Percentiles rank a stretch among this genome's conserved stretches.
Evolutionary conservation across 2,888 invertebrate genomes (phyloP).

Genomic region (Timema cristinae): DNA sequence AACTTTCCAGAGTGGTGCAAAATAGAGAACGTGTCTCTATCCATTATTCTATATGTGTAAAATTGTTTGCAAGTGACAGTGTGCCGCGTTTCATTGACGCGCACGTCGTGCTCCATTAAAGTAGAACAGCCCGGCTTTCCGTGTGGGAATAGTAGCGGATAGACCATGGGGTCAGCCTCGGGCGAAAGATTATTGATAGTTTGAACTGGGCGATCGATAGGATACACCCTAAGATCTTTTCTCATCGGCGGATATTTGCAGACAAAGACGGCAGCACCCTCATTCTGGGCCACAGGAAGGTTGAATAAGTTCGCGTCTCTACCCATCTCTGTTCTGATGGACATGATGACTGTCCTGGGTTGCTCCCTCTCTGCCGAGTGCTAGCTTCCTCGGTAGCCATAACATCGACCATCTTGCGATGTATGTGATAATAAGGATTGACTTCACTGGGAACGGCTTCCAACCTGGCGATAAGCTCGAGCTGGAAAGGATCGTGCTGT

Average conservation of each 20-base stretch:
- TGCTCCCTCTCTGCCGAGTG: neutral
- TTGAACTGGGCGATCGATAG: no score
- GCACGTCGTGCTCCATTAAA: no score
- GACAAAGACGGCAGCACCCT: neutral
- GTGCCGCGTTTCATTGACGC: no score
- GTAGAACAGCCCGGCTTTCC: no score
- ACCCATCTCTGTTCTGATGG: neutral
- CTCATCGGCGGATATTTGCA: neutral
- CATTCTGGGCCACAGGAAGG: neutral
- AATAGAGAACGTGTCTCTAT: neutral
- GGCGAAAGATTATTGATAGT: no score
- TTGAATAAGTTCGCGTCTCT: neutral
- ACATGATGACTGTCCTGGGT: neutral
- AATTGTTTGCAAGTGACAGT: no score
- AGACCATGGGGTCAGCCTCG: no score
- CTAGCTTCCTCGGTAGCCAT: neutral
- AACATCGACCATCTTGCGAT: neutral
- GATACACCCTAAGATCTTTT: neutral
- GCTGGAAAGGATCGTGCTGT: neutral
- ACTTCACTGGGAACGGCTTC: neutral
- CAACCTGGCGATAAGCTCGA: neutral
- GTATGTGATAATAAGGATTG: neutral
- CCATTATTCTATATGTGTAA: no score
- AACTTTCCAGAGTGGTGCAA: conserved; percentile 5
- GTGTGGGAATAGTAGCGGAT: no score